Evolutionary conservation across 1,140 invertebrate species (phyloP), one percentile per base, ranked within the genome.

Genomic region (Drosophila fuyamai): DNA sequence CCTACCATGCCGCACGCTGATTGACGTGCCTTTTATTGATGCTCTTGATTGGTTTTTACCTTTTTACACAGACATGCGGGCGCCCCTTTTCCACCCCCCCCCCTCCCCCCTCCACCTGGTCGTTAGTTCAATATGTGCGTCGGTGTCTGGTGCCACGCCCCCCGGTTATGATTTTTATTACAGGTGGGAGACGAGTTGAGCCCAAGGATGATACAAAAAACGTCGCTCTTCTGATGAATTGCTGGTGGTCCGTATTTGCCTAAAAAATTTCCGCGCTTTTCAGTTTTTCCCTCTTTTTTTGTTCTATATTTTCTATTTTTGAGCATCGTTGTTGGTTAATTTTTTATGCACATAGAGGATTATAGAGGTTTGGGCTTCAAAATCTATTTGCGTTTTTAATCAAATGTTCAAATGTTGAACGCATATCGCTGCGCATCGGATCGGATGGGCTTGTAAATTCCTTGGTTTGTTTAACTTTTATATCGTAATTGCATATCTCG

Each of bases 41-140:
- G 86, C 85, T 90, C 86, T 90, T 90, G 86, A 90, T 90, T 90
- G 86, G 86, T 90, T 90, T 90, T 90, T 90, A 90, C 86, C 86
- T 86, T 90, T 80, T 90, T 71, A 68, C 56, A 57, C 58, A 75
- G 61, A 68, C 77, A 86, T 72, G 75, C 63, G 70, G 76, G 72
- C 38, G 29, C 46, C 6, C 36, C 27, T 14, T 14, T 48, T 14
- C 16, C 40, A 10, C 35, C 8, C 16, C 8, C 1, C 29, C n/a
- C 0, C 5, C 36, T 13, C 8, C 41, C 27, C 9, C 6, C 29
- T 12, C 47, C 44, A 12, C 44, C 27, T 43, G 54, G 62, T 86
- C 86, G 86, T 90, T 90, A 90, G 86, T 80, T 90, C 79, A 82
- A 90, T 90, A 90, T 90, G 85, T 90, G 85, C 72, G 81, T 83